Percentiles rank a stretch among this genome's conserved stretches.
These are phyloP conservation scores for Ochropacha duplaris DNA, from an alignment of 2,888 invertebrate species.

Conservation along the genomic window DNA sequence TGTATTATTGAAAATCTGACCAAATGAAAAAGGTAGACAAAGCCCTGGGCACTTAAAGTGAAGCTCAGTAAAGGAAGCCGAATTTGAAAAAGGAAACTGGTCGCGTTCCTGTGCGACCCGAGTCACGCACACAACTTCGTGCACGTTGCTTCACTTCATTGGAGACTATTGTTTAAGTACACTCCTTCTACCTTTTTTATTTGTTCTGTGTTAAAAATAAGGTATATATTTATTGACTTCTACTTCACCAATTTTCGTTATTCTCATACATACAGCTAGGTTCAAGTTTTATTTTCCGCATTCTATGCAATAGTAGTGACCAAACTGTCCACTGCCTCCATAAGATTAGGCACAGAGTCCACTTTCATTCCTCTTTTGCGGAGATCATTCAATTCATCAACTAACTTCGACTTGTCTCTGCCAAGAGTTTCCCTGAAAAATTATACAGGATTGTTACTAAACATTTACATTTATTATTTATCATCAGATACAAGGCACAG, in stretches of 20 bases:
- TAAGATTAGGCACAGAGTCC: constrained; percentile 82
- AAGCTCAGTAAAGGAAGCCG: too few species aligned
- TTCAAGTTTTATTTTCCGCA: constrained; percentile 4
- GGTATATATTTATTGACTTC: not conserved
- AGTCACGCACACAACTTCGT: too few species aligned
- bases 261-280: not conserved
- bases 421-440: constrained; percentile 83
- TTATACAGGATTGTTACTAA: not conserved
- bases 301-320: constrained; percentile 49
- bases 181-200: too few species aligned
- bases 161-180: too few species aligned
- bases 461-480: not conserved
- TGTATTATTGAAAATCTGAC: too few species aligned
- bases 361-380: constrained; percentile 86
- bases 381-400: constrained; percentile 84
- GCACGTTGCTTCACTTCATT: too few species aligned
- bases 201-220: too few species aligned
- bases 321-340: constrained; percentile 85
- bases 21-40: too few species aligned
- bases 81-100: too few species aligned
- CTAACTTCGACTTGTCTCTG: constrained; percentile 83
- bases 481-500: too few species aligned
- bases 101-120: too few species aligned
- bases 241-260: not conserved
- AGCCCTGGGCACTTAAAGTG: too few species aligned